Conservation (phyloP, 1,140 invertebrate species). For the Agrilus planipennis region DNA sequence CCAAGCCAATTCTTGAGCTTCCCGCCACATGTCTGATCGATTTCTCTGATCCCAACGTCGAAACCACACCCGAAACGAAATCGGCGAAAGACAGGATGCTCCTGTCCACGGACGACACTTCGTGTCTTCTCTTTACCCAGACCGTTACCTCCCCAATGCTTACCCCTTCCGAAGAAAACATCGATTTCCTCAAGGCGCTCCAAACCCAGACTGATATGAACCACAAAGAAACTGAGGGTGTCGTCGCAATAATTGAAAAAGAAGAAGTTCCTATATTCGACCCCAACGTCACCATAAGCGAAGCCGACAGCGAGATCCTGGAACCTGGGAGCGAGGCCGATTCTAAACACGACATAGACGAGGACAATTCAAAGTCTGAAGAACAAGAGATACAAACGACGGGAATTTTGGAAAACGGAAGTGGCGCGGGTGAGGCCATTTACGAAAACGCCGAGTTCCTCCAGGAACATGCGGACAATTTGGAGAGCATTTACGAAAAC, state of each 20-base stretch:
- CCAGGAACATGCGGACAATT: neutral
- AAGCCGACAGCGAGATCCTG: slow-evolving; percentile 1
- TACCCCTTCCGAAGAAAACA: slow-evolving; percentile 33
- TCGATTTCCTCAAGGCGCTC: slow-evolving; percentile 33
- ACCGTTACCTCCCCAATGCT: slow-evolving; percentile 33
- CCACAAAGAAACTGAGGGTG: slow-evolving; percentile 5
- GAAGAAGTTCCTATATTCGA: neutral
- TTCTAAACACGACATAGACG: neutral
- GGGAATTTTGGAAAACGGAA: slow-evolving; percentile 7
- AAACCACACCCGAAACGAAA: slow-evolving; percentile 14
- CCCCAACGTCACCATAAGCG: neutral
- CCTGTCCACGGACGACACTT: slow-evolving; percentile 26
- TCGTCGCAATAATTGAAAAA: neutral
- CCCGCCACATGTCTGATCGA: slow-evolving; percentile 17
- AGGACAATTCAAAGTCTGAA: slow-evolving; percentile 2
- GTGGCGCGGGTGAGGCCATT: neutral
- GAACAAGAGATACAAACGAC: neutral
- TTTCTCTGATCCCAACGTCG: slow-evolving; percentile 11
- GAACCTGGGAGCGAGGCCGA: slow-evolving; percentile 1
- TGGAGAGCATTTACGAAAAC: slow-evolving; percentile 22
- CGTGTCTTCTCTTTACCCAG: slow-evolving; percentile 30
- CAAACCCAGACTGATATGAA: slow-evolving; percentile 7
- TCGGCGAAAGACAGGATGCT: slow-evolving; percentile 31
- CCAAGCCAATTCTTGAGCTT: slow-evolving; percentile 11
- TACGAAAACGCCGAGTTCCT: slow-evolving; percentile 2